Percentiles rank a stretch among this genome's conserved stretches.
Evolutionary conservation across 1,140 invertebrate species (phyloP).

Genomic region (Pararge aegeria): DNA sequence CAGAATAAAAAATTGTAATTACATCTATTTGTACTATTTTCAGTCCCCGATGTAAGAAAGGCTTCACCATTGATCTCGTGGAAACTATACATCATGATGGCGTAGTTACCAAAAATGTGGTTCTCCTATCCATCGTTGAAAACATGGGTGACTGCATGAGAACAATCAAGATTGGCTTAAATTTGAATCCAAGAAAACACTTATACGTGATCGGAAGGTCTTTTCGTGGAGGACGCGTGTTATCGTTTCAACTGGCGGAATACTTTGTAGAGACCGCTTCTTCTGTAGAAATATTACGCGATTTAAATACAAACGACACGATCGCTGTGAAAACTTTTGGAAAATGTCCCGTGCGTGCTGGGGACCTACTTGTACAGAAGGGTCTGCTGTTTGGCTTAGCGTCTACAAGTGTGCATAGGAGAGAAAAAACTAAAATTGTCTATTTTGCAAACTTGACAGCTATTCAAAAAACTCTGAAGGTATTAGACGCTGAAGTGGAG

Average conservation of each 20-base stretch:
- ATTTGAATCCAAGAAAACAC: conserved; percentile 26
- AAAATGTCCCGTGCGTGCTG: conserved; percentile 52
- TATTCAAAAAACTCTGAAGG: conserved; percentile 38
- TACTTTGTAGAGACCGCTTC: conserved; percentile 24
- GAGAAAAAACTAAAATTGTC: conserved; percentile 32
- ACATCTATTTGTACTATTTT: conserved; percentile 37
- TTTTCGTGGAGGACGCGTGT: conserved; percentile 36
- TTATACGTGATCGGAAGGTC: conserved; percentile 54
- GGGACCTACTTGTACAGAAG: conserved; percentile 56
- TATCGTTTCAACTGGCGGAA: conserved; percentile 49
- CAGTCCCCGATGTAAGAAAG: conserved; percentile 62
- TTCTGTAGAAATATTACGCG: conserved; percentile 18
- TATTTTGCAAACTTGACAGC: conserved; percentile 54
- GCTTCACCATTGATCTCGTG: conserved; percentile 45
- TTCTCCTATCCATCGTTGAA: conserved; percentile 50
- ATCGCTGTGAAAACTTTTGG: conserved; percentile 52
- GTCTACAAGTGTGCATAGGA: conserved; percentile 39
- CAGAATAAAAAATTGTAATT: too few species aligned
- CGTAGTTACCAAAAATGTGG: conserved; percentile 46
- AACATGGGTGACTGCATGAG: conserved; percentile 45
- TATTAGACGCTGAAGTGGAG: conserved; percentile 4
- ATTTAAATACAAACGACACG: conserved; percentile 39
- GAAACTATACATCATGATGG: conserved; percentile 48
- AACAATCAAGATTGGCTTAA: conserved; percentile 36
- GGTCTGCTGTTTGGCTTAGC: conserved; percentile 50